Conservation (phyloP, 2,113 vertebrate genomes). For the Salvator merianae region DNA sequence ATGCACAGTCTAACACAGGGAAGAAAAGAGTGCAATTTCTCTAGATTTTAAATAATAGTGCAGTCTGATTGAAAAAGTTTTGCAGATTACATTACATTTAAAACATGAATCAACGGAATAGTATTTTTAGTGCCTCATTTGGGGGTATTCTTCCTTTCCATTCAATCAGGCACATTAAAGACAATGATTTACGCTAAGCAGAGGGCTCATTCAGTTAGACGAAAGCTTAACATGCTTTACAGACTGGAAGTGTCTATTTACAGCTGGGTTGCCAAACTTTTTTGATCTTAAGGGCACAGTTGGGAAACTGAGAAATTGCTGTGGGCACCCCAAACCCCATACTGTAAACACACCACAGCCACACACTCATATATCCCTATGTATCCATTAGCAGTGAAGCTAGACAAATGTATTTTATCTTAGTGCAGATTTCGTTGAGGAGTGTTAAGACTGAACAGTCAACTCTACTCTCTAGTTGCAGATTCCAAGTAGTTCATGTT, state of each 20-base stretch:
- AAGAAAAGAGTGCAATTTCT: neutral
- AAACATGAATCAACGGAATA: constrained; percentile 33
- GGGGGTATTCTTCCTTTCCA: constrained; percentile 60
- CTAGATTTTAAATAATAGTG: accelerated
- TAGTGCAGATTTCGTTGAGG: too few relatives aligned
- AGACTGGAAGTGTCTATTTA: constrained; percentile 44
- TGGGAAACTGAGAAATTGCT: too few relatives aligned
- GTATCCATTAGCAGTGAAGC: too few relatives aligned
- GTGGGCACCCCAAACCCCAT: too few relatives aligned
- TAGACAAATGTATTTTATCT: too few relatives aligned
- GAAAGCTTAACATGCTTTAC: constrained; percentile 33
- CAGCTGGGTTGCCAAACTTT: too few relatives aligned
- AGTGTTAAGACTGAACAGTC: too few relatives aligned
- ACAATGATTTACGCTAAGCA: constrained; percentile 59
- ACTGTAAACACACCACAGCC: too few relatives aligned
- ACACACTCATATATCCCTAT: too few relatives aligned
- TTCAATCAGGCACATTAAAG: constrained; percentile 58
- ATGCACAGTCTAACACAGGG: neutral
- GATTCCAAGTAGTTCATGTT: too few relatives aligned
- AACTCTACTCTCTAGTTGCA: too few relatives aligned
- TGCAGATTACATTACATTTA: constrained; percentile 12
- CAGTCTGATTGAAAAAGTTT: neutral
- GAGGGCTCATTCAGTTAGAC: constrained; percentile 39
- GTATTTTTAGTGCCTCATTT: constrained; percentile 66
- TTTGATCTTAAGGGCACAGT: too few relatives aligned